A percentile compares a stretch with the other conserved stretches of the same genome.
These are phyloP conservation scores for Rostratula benghalensis DNA, from an alignment of 2,113 vertebrate species.

Conservation along the genomic window DNA sequence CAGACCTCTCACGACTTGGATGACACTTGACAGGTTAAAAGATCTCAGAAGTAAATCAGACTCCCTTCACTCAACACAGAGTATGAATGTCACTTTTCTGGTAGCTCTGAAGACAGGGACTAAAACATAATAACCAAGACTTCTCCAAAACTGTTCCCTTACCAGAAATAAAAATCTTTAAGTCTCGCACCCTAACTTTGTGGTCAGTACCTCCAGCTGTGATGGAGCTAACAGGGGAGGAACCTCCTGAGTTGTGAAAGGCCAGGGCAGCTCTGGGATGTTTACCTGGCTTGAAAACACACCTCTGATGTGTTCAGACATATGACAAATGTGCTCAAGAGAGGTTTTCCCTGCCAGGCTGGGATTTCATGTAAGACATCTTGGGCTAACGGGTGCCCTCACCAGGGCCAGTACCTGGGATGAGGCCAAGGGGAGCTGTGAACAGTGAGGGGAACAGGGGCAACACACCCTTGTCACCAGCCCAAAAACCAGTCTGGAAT, in stretches of 20 bases:
- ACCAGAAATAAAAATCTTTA: background rate
- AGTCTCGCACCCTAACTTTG: background rate
- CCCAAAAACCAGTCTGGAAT: background rate
- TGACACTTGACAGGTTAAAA: background rate
- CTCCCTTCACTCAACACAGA: background rate
- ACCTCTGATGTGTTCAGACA: background rate
- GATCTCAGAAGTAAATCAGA: background rate
- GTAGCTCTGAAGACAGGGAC: background rate
- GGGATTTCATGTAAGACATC: background rate
- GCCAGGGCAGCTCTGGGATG: background rate
- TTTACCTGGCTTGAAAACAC: fast-evolving
- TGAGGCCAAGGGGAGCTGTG: background rate
- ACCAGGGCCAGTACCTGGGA: background rate
- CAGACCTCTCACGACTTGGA: background rate
- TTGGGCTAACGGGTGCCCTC: background rate
- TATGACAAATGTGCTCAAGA: background rate
- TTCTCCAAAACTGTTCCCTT: background rate
- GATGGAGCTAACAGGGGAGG: background rate
- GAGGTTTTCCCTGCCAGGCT: background rate
- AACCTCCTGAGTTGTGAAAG: background rate
- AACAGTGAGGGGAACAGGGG: background rate
- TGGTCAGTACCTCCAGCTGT: background rate
- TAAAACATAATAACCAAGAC: background rate
- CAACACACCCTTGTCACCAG: background rate
- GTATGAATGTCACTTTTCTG: background rate